Percentiles rank a stretch among this genome's conserved stretches.
Evolutionary conservation across 2,113 vertebrate species (phyloP).

Genomic region (Oxygymnocypris stewartii): DNA sequence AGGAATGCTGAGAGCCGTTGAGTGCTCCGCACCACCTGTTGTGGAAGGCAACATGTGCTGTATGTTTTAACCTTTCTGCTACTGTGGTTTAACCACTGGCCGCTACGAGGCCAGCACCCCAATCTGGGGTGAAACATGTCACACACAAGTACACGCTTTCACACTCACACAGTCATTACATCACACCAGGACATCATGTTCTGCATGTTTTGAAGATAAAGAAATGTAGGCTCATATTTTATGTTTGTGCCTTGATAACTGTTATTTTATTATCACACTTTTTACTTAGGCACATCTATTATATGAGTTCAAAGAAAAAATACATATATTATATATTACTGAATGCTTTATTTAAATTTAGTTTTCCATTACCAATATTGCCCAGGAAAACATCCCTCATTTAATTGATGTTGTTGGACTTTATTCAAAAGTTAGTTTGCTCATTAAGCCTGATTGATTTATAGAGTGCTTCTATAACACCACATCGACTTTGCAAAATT

Average conservation of each 20-base stretch:
- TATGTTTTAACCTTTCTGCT: constrained; percentile 94
- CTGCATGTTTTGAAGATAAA: background rate
- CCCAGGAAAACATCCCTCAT: background rate
- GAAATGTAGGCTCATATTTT: background rate
- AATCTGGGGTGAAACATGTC: constrained; percentile 30
- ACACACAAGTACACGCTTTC: constrained; percentile 16
- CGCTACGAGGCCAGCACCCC: constrained; percentile 56
- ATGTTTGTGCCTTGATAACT: background rate
- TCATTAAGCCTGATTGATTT: background rate
- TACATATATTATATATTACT: no score
- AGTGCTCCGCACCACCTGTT: constrained; percentile 90
- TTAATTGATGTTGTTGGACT: background rate
- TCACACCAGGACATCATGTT: background rate
- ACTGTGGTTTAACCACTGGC: constrained; percentile 82
- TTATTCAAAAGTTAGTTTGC: background rate
- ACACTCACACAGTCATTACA: constrained; percentile 27
- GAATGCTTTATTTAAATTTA: no score
- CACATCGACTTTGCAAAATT: background rate
- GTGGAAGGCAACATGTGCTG: constrained; percentile 89
- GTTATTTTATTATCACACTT: background rate
- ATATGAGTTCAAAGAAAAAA: background rate
- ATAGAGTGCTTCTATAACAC: background rate
- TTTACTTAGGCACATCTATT: background rate
- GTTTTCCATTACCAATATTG: no score
- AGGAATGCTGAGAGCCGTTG: constrained; percentile 85